These are phyloP conservation scores for Diachasmimorpha longicaudata DNA, from an alignment of 1,140 invertebrate species.

Conservation along the genomic window DNA sequence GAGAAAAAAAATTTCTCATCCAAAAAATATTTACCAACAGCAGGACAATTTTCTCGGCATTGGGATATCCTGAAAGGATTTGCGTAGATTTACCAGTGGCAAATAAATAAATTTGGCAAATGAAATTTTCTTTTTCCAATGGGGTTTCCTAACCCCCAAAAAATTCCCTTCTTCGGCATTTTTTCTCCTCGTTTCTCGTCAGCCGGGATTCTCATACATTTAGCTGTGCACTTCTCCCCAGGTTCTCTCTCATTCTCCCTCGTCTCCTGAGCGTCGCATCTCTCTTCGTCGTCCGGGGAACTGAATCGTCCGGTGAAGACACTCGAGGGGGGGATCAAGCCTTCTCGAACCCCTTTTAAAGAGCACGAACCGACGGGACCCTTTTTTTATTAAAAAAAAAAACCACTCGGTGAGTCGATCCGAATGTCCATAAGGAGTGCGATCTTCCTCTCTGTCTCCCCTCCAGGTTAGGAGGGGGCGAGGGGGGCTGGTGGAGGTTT, in stretches of 20 bases:
- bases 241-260: slow-evolving; percentile 12
- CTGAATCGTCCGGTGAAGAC: neutral
- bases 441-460: neutral
- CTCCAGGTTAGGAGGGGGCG: neutral
- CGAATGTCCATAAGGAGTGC: slow-evolving; percentile 34
- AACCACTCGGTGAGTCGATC: slow-evolving; percentile 17
- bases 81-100: no score
- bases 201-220: neutral
- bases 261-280: neutral
- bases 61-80: no score
- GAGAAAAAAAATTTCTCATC: no score
- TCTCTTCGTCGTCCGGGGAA: neutral
- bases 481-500: no score
- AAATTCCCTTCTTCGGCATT: neutral
- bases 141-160: neutral
- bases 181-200: neutral
- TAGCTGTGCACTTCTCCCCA: neutral
- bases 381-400: slow-evolving; percentile 21
- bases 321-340: neutral
- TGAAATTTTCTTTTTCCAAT: no score
- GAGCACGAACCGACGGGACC: slow-evolving; percentile 1
- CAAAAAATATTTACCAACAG: no score
- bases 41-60: no score
- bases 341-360: slow-evolving; percentile 20
- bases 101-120: no score